These are phyloP conservation scores for Norana najaformis DNA, from an alignment of 2,888 invertebrate species.

Conservation along the genomic window DNA sequence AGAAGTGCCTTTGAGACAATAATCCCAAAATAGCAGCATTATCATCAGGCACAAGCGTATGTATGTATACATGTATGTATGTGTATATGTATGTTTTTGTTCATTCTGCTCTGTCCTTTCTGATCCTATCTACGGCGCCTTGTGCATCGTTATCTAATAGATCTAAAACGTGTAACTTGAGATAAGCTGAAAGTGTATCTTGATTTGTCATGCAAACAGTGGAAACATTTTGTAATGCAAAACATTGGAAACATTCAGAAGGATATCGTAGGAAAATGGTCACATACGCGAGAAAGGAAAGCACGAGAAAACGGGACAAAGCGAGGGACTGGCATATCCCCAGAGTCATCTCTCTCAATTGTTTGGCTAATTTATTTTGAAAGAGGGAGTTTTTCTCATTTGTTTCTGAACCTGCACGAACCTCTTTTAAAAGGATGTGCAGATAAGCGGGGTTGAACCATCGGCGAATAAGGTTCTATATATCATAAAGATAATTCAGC, in stretches of 20 bases:
- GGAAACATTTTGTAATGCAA: too few species aligned
- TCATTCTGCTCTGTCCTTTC: background rate
- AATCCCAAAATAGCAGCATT: background rate
- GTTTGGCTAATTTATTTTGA: background rate
- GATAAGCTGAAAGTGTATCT: background rate
- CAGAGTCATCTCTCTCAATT: background rate
- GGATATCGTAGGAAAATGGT: background rate
- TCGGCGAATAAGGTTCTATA: background rate
- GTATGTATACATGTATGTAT: background rate
- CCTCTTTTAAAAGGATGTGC: background rate
- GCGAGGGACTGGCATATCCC: background rate
- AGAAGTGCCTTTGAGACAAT: constrained; percentile 13
- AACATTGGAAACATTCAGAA: background rate
- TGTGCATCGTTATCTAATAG: background rate
- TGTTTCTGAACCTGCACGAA: background rate
- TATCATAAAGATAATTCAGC: background rate
- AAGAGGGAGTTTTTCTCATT: background rate
- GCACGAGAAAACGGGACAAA: background rate
- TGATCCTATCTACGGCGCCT: background rate
- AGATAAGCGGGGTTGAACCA: background rate
- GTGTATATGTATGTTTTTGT: background rate
- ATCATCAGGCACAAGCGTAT: background rate
- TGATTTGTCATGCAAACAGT: background rate
- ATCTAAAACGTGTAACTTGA: background rate
- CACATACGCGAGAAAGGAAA: too few species aligned